A percentile compares a stretch with the other conserved stretches of the same genome.
phyloP scores from a whole-genome alignment of 2,797 vertebrate species.

The Sarcoramphus papa region DNA sequence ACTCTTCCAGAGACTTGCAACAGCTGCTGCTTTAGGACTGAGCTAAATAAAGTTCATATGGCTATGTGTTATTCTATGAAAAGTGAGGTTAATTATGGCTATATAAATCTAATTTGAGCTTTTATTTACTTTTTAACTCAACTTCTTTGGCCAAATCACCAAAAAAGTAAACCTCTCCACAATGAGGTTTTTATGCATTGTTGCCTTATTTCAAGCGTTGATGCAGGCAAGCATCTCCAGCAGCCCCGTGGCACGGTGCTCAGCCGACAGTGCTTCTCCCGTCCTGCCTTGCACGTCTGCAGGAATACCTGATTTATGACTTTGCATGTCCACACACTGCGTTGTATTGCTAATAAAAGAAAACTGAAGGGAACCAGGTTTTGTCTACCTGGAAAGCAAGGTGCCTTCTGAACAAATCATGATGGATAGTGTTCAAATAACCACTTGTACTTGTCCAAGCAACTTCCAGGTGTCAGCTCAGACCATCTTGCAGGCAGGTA shows the following conservation, averaged over 20 bases:
- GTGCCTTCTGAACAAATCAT: not conserved
- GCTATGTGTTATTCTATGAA: not conserved
- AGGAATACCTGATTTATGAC: not conserved
- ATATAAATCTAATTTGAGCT: not conserved
- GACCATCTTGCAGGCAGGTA: not conserved
- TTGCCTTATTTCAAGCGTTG: not conserved
- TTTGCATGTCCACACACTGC: rapidly evolving
- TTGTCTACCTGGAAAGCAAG: not conserved
- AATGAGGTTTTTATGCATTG: not conserved
- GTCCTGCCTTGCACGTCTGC: not conserved
- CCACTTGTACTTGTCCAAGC: not conserved
- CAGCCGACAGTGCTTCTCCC: not conserved
- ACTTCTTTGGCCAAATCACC: not conserved
- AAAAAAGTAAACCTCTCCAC: not conserved
- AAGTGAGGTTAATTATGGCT: not conserved
- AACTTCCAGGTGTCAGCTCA: not conserved
- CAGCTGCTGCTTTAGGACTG: not conserved
- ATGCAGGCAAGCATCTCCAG: not conserved
- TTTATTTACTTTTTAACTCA: not conserved
- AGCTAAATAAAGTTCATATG: not conserved
- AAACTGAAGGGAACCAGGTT: not conserved
- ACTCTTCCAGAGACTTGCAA: not conserved
- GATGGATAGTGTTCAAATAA: not conserved
- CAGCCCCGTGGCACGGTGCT: rapidly evolving
- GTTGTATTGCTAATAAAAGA: not conserved